Conservation (phyloP, 2,113 vertebrate species). For the Oostethus manadensis region DNA sequence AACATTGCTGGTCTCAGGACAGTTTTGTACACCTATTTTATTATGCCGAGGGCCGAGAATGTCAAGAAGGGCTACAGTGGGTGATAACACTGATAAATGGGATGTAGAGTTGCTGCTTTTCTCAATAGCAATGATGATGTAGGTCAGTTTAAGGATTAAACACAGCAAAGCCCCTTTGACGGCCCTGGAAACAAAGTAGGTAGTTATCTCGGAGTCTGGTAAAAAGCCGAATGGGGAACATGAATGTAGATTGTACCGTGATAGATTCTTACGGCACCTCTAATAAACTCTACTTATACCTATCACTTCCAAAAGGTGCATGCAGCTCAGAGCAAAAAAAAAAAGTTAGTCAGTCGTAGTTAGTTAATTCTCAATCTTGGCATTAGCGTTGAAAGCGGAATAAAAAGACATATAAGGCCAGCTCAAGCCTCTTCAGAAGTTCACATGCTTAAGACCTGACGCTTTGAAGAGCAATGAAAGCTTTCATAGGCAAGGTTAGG, state of each 20-base stretch:
- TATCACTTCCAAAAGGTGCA: too few relatives aligned
- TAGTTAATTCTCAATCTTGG: conserved; percentile 31
- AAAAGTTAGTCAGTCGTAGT: neutral
- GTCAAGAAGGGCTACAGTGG: too few relatives aligned
- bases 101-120: too few relatives aligned
- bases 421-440: conserved; percentile 56
- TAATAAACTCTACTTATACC: neutral
- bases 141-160: too few relatives aligned
- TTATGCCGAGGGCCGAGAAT: too few relatives aligned
- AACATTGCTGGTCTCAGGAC: too few relatives aligned
- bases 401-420: conserved; percentile 34
- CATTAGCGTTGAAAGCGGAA: conserved; percentile 55
- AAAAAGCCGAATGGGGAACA: neutral
- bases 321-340: neutral
- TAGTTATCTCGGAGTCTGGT: too few relatives aligned
- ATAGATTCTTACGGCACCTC: neutral
- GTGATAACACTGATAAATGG: too few relatives aligned
- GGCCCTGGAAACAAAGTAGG: too few relatives aligned
- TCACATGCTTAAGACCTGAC: conserved; percentile 52
- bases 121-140: too few relatives aligned
- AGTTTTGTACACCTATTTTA: too few relatives aligned
- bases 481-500: conserved; percentile 61
- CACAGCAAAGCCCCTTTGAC: too few relatives aligned
- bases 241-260: neutral
- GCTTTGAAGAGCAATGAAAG: conserved; percentile 62